Conservation (phyloP, 2,888 invertebrate species). For the Callyntrura sp. region DNA sequence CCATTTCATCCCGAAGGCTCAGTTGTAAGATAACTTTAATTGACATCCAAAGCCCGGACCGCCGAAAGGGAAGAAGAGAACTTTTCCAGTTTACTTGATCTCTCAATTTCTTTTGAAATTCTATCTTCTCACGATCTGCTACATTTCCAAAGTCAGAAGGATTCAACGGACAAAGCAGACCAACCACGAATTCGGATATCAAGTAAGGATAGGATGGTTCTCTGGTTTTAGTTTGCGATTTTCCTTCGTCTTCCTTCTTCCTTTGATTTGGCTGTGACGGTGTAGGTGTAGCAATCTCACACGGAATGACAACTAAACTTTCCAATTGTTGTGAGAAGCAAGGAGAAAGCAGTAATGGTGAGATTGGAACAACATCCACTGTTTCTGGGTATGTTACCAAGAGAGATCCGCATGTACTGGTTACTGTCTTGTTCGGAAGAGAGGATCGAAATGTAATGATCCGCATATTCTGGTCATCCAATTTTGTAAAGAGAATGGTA, state of each 20-base stretch:
- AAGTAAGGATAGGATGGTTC: too few relatives aligned
- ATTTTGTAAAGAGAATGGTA: slow-evolving; percentile 26
- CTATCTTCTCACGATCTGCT: neutral
- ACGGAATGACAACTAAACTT: too few relatives aligned
- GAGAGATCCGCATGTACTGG: neutral
- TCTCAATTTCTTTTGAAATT: slow-evolving; percentile 22
- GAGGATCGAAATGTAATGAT: slow-evolving; percentile 43
- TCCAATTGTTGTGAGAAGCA: slow-evolving; percentile 21
- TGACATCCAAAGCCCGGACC: slow-evolving; percentile 20
- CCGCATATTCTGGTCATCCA: neutral
- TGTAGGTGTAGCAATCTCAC: too few relatives aligned
- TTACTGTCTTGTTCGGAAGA: slow-evolving; percentile 13
- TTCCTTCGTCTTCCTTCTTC: too few relatives aligned
- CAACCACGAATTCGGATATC: too few relatives aligned
- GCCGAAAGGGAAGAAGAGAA: neutral
- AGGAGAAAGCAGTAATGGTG: neutral
- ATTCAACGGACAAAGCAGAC: neutral
- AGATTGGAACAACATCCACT: slow-evolving; percentile 10
- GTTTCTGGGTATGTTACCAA: slow-evolving; percentile 29
- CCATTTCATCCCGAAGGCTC: slow-evolving; percentile 3
- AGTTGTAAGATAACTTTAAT: neutral
- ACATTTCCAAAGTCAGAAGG: neutral
- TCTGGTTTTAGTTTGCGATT: too few relatives aligned
- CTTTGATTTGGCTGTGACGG: too few relatives aligned
- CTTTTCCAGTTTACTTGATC: slow-evolving; percentile 5